A percentile compares a stretch with the other conserved stretches of the same genome.
phyloP scores from a whole-genome alignment of 2,113 vertebrate genomes.

The Plestiodon gilberti region DNA sequence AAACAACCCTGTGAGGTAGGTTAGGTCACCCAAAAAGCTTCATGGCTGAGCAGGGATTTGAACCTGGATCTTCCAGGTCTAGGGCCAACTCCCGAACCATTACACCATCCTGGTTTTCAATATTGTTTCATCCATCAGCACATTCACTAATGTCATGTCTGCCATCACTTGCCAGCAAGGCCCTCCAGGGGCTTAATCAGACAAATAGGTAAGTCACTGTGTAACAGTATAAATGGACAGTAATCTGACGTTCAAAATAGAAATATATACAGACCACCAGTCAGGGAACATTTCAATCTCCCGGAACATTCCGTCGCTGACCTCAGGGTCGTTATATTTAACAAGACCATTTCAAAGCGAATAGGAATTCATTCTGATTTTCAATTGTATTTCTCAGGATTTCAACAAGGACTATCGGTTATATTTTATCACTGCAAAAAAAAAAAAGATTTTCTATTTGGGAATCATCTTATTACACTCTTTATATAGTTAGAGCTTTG shows the following conservation, averaged over 20 bases:
- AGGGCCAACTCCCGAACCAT: too few relatives aligned
- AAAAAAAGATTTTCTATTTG: conserved; percentile 3
- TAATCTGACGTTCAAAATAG: conserved; percentile 14
- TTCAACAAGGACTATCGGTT: conserved; percentile 19
- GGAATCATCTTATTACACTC: neutral
- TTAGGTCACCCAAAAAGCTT: too few relatives aligned
- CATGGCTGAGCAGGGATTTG: too few relatives aligned
- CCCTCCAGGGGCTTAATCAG: conserved; percentile 16
- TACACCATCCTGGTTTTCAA: too few relatives aligned
- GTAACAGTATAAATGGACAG: conserved; percentile 7
- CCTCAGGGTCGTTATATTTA: conserved; percentile 24
- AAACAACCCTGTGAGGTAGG: too few relatives aligned
- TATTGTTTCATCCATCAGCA: neutral
- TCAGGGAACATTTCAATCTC: conserved; percentile 34
- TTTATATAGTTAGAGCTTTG: neutral
- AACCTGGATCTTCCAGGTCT: too few relatives aligned
- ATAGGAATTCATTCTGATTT: conserved; percentile 25
- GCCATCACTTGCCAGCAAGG: neutral
- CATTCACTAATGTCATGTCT: neutral
- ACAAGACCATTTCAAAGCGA: conserved; percentile 24
- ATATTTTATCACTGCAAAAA: conserved; percentile 15
- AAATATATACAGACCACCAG: conserved; percentile 8
- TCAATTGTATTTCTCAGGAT: conserved; percentile 15
- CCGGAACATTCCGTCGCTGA: conserved; percentile 18
- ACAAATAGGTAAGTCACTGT: conserved; percentile 18